Evolutionary conservation across 2,888 invertebrate species (phyloP), one percentile per base, ranked within the genome.

Genomic region (Tortricodes alternella): DNA sequence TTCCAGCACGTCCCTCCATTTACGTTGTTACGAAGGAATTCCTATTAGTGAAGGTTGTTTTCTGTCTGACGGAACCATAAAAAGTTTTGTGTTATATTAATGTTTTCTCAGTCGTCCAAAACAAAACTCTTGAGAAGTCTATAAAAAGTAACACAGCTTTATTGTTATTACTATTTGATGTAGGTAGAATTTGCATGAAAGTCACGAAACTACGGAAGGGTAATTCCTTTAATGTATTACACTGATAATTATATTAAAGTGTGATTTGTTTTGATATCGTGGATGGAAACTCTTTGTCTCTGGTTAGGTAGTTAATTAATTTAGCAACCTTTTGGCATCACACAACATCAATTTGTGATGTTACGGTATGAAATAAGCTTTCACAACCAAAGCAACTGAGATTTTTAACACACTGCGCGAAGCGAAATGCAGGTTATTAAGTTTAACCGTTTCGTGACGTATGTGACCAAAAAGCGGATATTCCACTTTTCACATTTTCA

Each of bases 1-100:
- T n/a, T 70, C 68, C 75, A 80, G 83, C 89, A 87, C 89, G 89
- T 87, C 80, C 80, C 81, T 76, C 79, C 83, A 87, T 89, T 85
- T 85, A 84, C 85, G 85, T 78, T 81, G 80, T 83, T 73, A 74
- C 76, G 75, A 73, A 81, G 80, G 85, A 88, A 88, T 89, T 86
- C 76, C 85, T 86, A 88, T 88, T 87, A 87, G 80, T 72, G 65
- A 80, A 80, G 74, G 80, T 80, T 84, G 80, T 85, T 84, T 84
- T 78, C 80, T 76, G 74, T 80, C 82, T 78, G 83, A 78, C 76
- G 76, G 76, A 78, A 77, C 79, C 80, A 80, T 87, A 85, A 88
- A 83, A 87, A 82, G 76, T 81, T 82, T 75, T 73, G 71, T 71
- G 74, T 79, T 80, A 82, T 85, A 85, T 81, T 76, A 85, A 84